Percentiles rank a stretch among this genome's conserved stretches.
These are phyloP conservation scores for Cryptoblepharus egeriae DNA, from an alignment of 2,797 vertebrate genomes.

Conservation along the genomic window DNA sequence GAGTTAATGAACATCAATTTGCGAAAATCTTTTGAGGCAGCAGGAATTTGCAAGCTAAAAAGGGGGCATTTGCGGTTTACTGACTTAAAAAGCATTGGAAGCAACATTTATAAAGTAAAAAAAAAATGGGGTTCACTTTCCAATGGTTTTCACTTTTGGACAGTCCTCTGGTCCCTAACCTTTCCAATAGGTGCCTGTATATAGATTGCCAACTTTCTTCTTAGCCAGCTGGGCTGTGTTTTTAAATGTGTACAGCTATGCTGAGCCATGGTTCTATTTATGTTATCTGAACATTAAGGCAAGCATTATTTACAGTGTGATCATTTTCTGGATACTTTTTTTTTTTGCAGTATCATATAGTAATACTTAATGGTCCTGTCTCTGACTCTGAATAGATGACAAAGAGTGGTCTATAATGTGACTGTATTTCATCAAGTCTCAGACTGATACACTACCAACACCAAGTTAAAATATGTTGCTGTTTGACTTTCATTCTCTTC, in stretches of 20 bases:
- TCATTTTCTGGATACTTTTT: slow-evolving; percentile 4
- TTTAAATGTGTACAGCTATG: not conserved
- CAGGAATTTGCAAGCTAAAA: too few species aligned
- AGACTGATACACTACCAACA: slow-evolving; percentile 1
- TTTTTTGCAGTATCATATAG: not conserved
- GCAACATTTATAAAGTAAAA: too few species aligned
- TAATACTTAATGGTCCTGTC: slow-evolving; percentile 19
- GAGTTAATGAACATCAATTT: too few species aligned
- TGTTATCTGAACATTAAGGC: not conserved
- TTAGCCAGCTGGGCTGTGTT: not conserved
- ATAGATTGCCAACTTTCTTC: not conserved
- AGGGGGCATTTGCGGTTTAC: too few species aligned
- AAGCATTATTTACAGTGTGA: not conserved
- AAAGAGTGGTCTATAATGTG: slow-evolving; percentile 5
- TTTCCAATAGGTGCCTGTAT: too few species aligned
- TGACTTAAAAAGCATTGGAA: too few species aligned
- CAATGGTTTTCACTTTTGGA: too few species aligned
- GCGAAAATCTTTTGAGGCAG: too few species aligned
- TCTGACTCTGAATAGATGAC: slow-evolving; percentile 25
- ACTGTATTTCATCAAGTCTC: slow-evolving; percentile 19
- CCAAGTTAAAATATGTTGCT: slow-evolving; percentile 31
- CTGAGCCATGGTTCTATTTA: slow-evolving; percentile 20
- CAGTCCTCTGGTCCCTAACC: too few species aligned
- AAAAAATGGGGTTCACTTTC: too few species aligned
- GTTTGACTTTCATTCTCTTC: slow-evolving; percentile 30